A percentile compares a stretch with the other conserved stretches of the same genome.
Evolutionary conservation across 1,140 invertebrate genomes (phyloP).

Genomic region (Pogonomyrmex barbatus): DNA sequence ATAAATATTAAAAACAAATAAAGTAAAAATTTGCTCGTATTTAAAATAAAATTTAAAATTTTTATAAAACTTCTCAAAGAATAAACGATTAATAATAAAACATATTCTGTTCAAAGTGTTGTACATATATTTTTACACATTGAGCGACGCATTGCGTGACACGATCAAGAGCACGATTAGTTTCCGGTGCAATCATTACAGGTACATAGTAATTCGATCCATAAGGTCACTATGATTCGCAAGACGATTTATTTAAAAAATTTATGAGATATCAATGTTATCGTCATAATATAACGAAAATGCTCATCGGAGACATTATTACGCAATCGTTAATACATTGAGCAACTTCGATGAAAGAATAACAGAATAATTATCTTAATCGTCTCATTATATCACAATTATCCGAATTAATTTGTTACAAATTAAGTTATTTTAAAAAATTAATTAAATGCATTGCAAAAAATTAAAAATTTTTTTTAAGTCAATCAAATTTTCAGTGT

Average conservation of each 20-base stretch:
- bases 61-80: neutral
- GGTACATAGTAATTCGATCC: conserved; percentile 58
- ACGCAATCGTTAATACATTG: conserved; percentile 25
- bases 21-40: neutral
- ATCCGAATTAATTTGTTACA: conserved; percentile 30
- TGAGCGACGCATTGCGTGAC: conserved; percentile 15
- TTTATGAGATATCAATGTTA: conserved; percentile 11
- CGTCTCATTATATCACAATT: neutral
- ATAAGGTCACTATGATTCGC: conserved; percentile 35
- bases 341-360: neutral
- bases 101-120: neutral
- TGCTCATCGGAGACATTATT: conserved; percentile 16
- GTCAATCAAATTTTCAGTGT: conserved; percentile 27
- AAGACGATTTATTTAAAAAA: conserved; percentile 32
- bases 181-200: conserved; percentile 68
- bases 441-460: conserved; percentile 6
- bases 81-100: neutral
- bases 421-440: conserved; percentile 6
- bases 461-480: too few relatives aligned
- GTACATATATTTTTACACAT: neutral
- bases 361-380: conserved; percentile 41
- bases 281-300: conserved; percentile 1
- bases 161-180: conserved; percentile 59
- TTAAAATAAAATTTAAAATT: neutral
- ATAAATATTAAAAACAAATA: neutral